Evolutionary conservation across 2,888 invertebrate genomes (phyloP), one percentile per base, ranked within the genome.

Genomic region (Agrochola litura): DNA sequence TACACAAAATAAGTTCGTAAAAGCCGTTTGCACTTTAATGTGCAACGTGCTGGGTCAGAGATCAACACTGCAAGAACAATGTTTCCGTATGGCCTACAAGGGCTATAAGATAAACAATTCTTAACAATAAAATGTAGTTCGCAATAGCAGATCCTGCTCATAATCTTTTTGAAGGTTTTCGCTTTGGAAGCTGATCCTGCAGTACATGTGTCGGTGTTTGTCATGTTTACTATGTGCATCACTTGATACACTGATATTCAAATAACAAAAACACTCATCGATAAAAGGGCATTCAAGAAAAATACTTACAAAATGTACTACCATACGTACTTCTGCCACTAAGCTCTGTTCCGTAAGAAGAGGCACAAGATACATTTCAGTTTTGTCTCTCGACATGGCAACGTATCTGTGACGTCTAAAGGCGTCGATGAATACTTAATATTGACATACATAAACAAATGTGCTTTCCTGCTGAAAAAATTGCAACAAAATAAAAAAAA

Each of bases 31-130:
- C 22, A 14, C 4, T 66, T 73, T 65, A 69, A 81, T 69, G 77
- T 65, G 49, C 49, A 61, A 82, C 81, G 81, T 81, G 81, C 56
- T 19, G 25, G 82, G 69, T 81, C 82, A 77, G 25, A 77, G 82
- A 73, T 73, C 82, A n/a, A 56, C 52, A 71, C 8, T 60, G 76
- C 61, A 80, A 80, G 49, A 70, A 16, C 37, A 46, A 46, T 46
- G 52, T 79, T 79, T 65, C 46, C 72, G 70, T 76, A 58, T 67
- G 60, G 74, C 64, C 41, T 37, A 41, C 68, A 69, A 73, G 81
- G 76, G 75, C 12, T 66, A 14, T 52, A 61, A 69, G 60, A 79
- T 80, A 46, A 80, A 74, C 58, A 64, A 68, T 58, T 65, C 6
- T 1, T 37, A 22, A 25, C 52, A 52, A 65, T 64, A 65, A 58